Evolutionary conservation across 2,797 vertebrate genomes (phyloP).

Genomic region (Cirrhinus molitorella): DNA sequence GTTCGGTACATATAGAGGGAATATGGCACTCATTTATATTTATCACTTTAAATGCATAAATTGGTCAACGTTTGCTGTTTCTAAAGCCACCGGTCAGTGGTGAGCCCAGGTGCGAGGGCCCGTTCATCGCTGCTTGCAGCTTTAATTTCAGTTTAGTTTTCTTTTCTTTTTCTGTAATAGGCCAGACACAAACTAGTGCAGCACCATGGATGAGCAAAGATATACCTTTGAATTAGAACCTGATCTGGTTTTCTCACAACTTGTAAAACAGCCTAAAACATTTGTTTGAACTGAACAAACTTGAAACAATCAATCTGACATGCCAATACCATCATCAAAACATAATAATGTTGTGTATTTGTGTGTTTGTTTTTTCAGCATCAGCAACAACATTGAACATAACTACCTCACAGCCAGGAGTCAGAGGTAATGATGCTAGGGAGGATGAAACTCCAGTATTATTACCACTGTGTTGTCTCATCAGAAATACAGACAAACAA

Average conservation of each 20-base stretch:
- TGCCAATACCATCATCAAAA: too few species aligned
- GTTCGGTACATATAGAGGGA: too few species aligned
- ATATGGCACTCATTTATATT: too few species aligned
- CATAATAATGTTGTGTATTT: too few species aligned
- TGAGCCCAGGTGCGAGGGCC: too few species aligned
- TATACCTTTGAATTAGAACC: neutral
- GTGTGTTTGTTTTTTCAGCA: neutral
- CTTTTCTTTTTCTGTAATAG: neutral
- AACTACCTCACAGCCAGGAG: neutral
- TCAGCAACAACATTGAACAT: neutral
- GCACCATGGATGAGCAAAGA: neutral
- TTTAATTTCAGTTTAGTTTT: too few species aligned
- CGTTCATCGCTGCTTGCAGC: too few species aligned
- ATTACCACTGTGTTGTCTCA: neutral
- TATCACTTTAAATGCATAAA: too few species aligned
- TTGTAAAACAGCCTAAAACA: neutral
- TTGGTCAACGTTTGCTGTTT: too few species aligned
- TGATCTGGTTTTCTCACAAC: neutral
- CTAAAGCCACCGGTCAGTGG: too few species aligned
- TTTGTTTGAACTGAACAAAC: neutral
- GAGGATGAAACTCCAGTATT: neutral
- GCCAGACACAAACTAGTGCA: neutral
- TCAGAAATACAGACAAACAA: too few species aligned
- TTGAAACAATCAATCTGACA: neutral
- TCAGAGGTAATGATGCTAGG: neutral